Conservation (phyloP, 2,888 invertebrate species). For the Coelopa pilipes region DNA sequence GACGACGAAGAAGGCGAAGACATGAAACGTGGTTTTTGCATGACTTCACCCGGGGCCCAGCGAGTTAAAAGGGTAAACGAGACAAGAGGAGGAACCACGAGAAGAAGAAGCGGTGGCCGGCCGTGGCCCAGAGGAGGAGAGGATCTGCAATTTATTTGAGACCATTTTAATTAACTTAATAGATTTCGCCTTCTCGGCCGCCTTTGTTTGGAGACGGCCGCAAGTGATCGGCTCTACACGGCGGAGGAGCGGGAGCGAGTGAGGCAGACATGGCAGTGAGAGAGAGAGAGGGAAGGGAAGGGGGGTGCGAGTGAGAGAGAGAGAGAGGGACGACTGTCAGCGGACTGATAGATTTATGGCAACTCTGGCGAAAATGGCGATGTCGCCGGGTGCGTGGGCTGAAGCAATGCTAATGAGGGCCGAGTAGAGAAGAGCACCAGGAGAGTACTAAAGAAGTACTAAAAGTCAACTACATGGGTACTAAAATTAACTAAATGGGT, state of each 20-base stretch:
- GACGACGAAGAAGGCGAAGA: constrained; percentile 17
- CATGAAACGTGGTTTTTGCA: constrained; percentile 36
- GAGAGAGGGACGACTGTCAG: neutral
- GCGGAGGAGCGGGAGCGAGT: constrained; percentile 1
- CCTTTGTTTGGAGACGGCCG: neutral
- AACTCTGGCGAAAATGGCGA: constrained; percentile 19
- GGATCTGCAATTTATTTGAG: constrained; percentile 30
- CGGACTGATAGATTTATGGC: constrained; percentile 33
- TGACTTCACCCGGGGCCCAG: constrained; percentile 30
- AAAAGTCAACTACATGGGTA: too few species aligned
- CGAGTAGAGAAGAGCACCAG: neutral
- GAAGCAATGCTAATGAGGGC: constrained; percentile 3
- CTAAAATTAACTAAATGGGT: neutral
- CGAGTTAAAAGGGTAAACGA: constrained; percentile 13
- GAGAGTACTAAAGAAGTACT: too few species aligned
- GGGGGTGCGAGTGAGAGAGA: neutral
- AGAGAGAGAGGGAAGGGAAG: neutral
- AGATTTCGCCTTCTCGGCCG: constrained; percentile 17
- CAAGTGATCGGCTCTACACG: too few species aligned
- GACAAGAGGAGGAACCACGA: too few species aligned
- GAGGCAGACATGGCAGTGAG: too few species aligned
- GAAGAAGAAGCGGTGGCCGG: too few species aligned
- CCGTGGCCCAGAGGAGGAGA: neutral
- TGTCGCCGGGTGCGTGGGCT: constrained; percentile 25
- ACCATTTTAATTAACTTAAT: constrained; percentile 37